phyloP scores from a whole-genome alignment of 2,113 vertebrate genomes.

The Dinomys branickii region DNA sequence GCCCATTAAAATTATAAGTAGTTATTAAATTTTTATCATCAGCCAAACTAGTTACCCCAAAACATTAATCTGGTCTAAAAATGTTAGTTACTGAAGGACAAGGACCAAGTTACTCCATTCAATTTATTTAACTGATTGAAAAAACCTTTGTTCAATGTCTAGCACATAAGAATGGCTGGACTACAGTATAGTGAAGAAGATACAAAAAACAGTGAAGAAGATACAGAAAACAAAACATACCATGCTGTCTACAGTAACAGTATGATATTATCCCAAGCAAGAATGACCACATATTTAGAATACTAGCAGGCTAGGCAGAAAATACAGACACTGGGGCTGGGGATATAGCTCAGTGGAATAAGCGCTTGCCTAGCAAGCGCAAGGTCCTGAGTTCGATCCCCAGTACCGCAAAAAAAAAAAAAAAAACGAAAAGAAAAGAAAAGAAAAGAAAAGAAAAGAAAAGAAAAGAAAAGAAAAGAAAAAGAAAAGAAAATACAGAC shows the following conservation, averaged over 20 bases:
- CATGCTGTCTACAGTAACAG: background rate
- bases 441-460: too few species aligned
- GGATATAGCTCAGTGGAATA: too few species aligned
- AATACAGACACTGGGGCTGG: background rate
- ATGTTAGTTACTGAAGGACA: constrained; percentile 38
- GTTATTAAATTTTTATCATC: constrained; percentile 50
- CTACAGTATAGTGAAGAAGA: background rate
- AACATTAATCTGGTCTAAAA: background rate
- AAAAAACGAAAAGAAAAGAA: too few species aligned
- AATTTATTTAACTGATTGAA: background rate
- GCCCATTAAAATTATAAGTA: background rate
- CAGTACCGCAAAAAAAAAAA: too few species aligned
- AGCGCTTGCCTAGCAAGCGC: too few species aligned
- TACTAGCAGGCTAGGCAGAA: background rate
- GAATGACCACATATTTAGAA: background rate
- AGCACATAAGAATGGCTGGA: constrained; percentile 20
- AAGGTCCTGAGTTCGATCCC: too few species aligned
- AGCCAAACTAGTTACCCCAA: background rate
- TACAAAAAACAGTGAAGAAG: constrained; percentile 15
- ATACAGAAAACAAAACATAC: background rate
- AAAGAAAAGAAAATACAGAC: constrained; percentile 2
- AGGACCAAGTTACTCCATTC: background rate
- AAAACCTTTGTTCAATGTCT: constrained; percentile 35
- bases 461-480: too few species aligned
- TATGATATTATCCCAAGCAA: background rate